Percentiles rank a stretch among this genome's conserved stretches.
phyloP scores from a whole-genome alignment of 2,888 invertebrate genomes.

The Fragum whitleyi region DNA sequence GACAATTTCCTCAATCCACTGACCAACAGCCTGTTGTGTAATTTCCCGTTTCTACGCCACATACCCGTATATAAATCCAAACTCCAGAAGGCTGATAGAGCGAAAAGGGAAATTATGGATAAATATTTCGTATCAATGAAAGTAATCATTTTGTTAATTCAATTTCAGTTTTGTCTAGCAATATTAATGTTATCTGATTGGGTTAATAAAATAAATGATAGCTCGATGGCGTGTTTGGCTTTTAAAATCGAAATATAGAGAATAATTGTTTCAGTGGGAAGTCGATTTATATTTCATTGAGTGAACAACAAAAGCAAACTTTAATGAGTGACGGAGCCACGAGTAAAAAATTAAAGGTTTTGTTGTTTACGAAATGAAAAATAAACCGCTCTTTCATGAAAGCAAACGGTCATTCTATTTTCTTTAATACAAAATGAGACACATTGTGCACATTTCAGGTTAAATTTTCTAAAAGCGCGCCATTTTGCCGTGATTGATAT shows the following conservation, averaged over 20 bases:
- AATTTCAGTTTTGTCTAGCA: neutral
- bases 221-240: neutral
- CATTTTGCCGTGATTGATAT: no score
- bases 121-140: slow-evolving; percentile 12
- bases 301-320: no score
- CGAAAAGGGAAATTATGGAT: neutral
- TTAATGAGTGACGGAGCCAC: no score
- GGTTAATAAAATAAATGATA: neutral
- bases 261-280: no score
- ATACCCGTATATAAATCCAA: neutral
- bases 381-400: no score
- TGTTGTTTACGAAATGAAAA: no score
- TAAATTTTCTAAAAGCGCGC: no score
- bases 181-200: neutral
- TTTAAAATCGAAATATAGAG: neutral
- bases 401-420: no score
- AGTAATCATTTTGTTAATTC: neutral
- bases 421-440: no score
- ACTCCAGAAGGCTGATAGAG: neutral
- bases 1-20: slow-evolving; percentile 10
- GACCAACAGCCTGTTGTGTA: neutral
- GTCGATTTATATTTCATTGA: no score
- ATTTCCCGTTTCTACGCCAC: slow-evolving; percentile 5
- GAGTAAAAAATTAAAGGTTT: no score
- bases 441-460: no score